Evolutionary conservation across 2,113 vertebrate genomes (phyloP).

Genomic region (Ceyx margarethae): DNA sequence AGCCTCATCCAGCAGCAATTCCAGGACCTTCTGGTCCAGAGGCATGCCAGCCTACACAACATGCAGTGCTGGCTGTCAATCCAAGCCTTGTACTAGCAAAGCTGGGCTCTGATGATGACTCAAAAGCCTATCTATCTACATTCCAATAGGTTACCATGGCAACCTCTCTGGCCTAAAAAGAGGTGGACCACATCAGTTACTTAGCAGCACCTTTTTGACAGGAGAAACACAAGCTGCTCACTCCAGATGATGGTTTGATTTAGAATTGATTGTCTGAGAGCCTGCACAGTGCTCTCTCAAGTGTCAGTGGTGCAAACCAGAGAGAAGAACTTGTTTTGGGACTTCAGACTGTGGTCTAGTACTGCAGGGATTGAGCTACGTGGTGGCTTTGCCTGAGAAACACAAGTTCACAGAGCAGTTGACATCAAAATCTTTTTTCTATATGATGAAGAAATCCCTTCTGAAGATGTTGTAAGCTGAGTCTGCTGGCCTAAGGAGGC

Average conservation of each 20-base stretch:
- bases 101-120: constrained; percentile 33
- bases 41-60: constrained; percentile 41
- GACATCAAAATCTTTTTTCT: background rate
- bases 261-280: constrained; percentile 27
- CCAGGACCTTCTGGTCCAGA: constrained; percentile 58
- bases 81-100: constrained; percentile 18
- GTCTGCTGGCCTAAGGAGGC: background rate
- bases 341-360: background rate
- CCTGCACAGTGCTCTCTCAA: background rate
- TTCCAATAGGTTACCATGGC: constrained; percentile 26
- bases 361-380: background rate
- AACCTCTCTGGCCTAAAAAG: constrained; percentile 61
- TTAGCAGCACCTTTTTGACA: constrained; percentile 65
- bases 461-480: background rate
- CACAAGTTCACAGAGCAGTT: background rate
- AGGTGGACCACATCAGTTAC: constrained; percentile 61
- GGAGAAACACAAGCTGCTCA: constrained; percentile 63
- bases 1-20: constrained; percentile 37
- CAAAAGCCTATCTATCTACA: constrained; percentile 44
- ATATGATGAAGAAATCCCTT: background rate
- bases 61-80: constrained; percentile 52
- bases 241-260: constrained; percentile 50
- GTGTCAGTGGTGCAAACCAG: background rate
- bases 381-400: background rate
- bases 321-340: constrained; percentile 21